Base-by-base conservation (phyloP, 2,113 vertebrate genomes). In the Desmodus rotundus region DNA sequence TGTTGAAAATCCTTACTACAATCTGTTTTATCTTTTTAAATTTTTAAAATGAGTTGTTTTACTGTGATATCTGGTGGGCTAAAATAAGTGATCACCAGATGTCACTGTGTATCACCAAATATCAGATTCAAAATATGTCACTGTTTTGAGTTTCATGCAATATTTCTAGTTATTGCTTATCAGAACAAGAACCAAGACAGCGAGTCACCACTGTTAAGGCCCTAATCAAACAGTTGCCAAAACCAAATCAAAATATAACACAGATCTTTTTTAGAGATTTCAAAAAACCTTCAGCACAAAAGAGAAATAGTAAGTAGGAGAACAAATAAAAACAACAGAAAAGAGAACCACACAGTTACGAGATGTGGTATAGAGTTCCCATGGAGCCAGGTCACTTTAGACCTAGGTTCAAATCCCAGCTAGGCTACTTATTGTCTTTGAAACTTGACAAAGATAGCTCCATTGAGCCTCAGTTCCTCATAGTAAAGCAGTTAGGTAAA, bases 211-310 rank as follows among this genome's bases (percentile, higher is more conserved):
- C 98, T 78, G 99, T 99, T 97, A 99, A 98, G 98, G 99, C 99
- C 65, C 96, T 99, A 90, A 99, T 99, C 97, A 99, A 98, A 97
- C 99, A 99, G 98, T 98, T 99, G 98, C 99, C 99, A 98, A 99
- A 99, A 98, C 99, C 99, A 80, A 99, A 99, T 98, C 99, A 99
- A 61, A 99, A 99, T 97, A 99, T 99, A 43, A 99, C 99, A 99
- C 99, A 99, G 96, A 97, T 98, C 70, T 99, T 99, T 88, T 99
- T 99, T 97, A 99, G 99, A 96, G 99, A 99, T 97, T 99, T 99
- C 94, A 99, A 99, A 92, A 58, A 58, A 58, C 38, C 63, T 17
- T 82, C 20, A 63, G 12, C 17, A 50, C 22, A 76, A 65, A 47
- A 72, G 45, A 65, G 77, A 65, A 41, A 31, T 47, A 52, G 63